A percentile compares a stretch with the other conserved stretches of the same genome.
These are phyloP conservation scores for Heliconius congener DNA, from an alignment of 1,140 invertebrate species.

Conservation along the genomic window DNA sequence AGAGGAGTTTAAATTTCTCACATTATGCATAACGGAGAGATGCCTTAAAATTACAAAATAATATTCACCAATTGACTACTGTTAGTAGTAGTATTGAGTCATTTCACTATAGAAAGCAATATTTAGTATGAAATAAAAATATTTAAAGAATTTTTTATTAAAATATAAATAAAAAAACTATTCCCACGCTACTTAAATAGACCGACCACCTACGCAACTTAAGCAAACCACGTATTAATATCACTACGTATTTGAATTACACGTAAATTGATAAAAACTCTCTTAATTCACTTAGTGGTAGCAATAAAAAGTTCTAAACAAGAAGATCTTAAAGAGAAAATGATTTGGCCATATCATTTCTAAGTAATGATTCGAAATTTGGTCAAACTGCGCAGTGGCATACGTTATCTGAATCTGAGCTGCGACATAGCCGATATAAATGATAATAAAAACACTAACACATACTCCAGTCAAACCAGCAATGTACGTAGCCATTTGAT, in stretches of 20 bases:
- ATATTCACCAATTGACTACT: no score
- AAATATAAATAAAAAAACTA: not conserved
- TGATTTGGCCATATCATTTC: slow-evolving; percentile 4
- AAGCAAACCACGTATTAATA: not conserved
- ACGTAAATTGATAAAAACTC: not conserved
- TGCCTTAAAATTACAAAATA: no score
- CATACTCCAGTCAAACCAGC: slow-evolving; percentile 46
- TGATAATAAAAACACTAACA: slow-evolving; percentile 68
- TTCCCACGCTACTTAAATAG: not conserved
- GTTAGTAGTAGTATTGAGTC: no score
- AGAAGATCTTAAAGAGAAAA: slow-evolving; percentile 1
- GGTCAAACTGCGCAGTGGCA: slow-evolving; percentile 66
- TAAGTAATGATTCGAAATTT: slow-evolving; percentile 48
- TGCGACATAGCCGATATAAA: slow-evolving; percentile 65
- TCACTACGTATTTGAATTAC: not conserved
- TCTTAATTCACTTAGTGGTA: not conserved
- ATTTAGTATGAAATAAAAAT: no score
- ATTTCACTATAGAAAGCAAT: no score
- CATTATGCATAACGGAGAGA: no score
- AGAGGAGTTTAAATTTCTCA: no score
- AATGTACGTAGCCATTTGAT: slow-evolving; percentile 35
- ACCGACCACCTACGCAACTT: no score
- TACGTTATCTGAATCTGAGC: slow-evolving; percentile 63
- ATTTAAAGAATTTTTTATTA: no score
- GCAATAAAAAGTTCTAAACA: slow-evolving; percentile 1